Percentiles rank a stretch among this genome's conserved stretches.
phyloP scores from a whole-genome alignment of 2,888 invertebrate species.

The Pammene aurita region DNA sequence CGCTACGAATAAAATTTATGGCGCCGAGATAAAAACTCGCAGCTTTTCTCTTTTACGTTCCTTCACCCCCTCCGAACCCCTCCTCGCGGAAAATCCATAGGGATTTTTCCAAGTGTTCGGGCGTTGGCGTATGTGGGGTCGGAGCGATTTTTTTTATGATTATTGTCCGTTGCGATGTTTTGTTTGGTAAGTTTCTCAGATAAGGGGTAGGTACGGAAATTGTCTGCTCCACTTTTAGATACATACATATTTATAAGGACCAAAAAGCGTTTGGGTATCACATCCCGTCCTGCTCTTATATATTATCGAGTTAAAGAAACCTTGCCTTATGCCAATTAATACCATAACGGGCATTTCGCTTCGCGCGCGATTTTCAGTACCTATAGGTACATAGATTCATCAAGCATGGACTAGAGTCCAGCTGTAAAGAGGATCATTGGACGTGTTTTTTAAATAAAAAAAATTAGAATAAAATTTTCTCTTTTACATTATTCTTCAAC shows the following conservation, averaged over 20 bases:
- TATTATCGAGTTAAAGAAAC: not conserved
- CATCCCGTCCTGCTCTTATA: slow-evolving; percentile 1
- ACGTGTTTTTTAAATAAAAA: no score
- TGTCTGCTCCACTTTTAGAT: slow-evolving; percentile 54
- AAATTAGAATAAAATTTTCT: no score
- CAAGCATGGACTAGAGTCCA: no score
- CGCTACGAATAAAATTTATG: slow-evolving; percentile 85
- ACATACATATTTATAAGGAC: slow-evolving; percentile 22
- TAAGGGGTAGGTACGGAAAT: slow-evolving; percentile 73
- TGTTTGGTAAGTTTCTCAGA: slow-evolving; percentile 80
- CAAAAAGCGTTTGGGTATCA: not conserved
- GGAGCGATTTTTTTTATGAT: slow-evolving; percentile 83
- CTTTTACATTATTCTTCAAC: no score
- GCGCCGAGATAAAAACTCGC: slow-evolving; percentile 85
- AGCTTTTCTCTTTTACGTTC: slow-evolving; percentile 85
- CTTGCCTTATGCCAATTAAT: no score
- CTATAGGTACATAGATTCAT: no score
- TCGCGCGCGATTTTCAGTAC: no score
- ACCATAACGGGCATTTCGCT: no score
- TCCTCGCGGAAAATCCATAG: slow-evolving; percentile 81
- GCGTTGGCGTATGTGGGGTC: slow-evolving; percentile 81
- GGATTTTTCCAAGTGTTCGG: slow-evolving; percentile 83
- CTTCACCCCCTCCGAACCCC: slow-evolving; percentile 66
- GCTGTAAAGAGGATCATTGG: no score
- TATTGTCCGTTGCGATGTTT: slow-evolving; percentile 80